phyloP scores from a whole-genome alignment of 2,113 vertebrate genomes.

The Empidonax alnorum region DNA sequence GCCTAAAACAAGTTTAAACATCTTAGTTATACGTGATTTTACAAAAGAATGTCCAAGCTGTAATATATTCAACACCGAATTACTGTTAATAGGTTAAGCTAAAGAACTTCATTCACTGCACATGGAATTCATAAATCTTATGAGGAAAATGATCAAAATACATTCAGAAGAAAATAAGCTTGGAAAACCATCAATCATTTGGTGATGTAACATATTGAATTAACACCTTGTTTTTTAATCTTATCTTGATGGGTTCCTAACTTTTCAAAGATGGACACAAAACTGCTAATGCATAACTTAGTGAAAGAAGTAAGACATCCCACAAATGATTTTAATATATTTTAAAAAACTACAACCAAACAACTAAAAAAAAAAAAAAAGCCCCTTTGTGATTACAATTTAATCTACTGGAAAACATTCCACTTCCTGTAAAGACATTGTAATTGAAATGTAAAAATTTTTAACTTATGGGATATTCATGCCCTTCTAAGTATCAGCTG shows the following conservation, averaged over 20 bases:
- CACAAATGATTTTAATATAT: neutral
- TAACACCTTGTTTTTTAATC: neutral
- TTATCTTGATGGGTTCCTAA: neutral
- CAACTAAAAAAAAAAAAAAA: neutral
- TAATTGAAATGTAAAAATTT: conserved; percentile 66
- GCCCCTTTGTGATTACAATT: neutral
- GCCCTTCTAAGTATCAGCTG: conserved; percentile 61
- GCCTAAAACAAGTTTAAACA: conserved; percentile 79
- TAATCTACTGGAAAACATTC: conserved; percentile 38
- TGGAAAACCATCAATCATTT: neutral
- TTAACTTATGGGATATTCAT: conserved; percentile 70
- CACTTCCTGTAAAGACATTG: conserved; percentile 44
- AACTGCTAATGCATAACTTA: neutral
- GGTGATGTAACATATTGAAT: neutral
- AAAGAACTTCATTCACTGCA: neutral
- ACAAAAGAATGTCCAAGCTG: neutral
- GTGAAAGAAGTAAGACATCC: neutral
- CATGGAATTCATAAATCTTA: neutral
- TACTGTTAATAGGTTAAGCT: neutral
- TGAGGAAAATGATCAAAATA: neutral
- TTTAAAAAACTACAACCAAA: neutral
- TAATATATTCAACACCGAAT: neutral
- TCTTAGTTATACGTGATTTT: neutral
- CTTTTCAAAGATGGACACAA: neutral
- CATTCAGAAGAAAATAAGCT: neutral